Conservation (phyloP, 2,113 vertebrate species). For the Drymodes brunneopygia region DNA sequence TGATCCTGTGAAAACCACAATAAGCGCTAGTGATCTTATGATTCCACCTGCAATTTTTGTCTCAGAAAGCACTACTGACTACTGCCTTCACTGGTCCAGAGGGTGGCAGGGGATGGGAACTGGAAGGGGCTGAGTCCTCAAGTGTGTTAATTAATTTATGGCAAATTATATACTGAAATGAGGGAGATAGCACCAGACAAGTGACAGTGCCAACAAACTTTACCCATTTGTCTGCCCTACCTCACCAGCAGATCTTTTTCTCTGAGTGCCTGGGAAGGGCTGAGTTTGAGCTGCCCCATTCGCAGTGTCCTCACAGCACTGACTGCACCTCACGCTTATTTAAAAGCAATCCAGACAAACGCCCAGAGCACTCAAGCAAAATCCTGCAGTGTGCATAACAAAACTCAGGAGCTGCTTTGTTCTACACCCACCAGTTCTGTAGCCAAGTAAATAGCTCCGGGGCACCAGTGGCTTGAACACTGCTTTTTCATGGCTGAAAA, state of each 20-base stretch:
- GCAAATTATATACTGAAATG: background rate
- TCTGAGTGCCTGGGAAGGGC: background rate
- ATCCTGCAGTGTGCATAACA: background rate
- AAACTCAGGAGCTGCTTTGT: background rate
- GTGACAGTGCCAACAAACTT: accelerated
- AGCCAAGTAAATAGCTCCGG: background rate
- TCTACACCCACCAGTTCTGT: background rate
- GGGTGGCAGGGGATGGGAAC: background rate
- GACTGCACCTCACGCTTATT: background rate
- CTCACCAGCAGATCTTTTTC: background rate
- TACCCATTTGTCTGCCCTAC: background rate
- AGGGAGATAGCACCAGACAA: background rate
- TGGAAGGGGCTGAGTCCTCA: background rate
- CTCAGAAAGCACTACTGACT: background rate
- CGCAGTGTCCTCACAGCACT: accelerated
- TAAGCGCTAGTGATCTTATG: background rate
- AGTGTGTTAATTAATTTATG: background rate
- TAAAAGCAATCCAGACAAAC: background rate
- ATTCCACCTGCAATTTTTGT: background rate
- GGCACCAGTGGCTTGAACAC: background rate
- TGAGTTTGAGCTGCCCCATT: accelerated
- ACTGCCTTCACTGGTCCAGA: background rate
- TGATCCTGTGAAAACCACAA: background rate
- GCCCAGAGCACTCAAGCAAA: background rate
- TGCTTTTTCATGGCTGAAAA: background rate